Conservation (phyloP, 2,888 invertebrate genomes). For the Adelognathus sp. region DNA sequence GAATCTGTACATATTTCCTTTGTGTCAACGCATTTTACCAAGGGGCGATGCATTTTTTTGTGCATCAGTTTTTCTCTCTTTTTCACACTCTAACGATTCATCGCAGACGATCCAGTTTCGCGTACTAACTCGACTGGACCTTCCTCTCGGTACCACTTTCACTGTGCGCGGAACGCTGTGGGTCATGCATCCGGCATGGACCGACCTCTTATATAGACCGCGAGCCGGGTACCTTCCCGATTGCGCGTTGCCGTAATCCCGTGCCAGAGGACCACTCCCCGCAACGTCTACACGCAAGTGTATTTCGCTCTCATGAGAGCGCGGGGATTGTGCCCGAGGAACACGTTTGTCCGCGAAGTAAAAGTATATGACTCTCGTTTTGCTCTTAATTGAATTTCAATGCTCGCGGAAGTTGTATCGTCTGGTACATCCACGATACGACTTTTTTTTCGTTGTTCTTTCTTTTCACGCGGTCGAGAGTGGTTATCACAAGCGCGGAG, state of each 20-base stretch:
- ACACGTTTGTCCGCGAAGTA: constrained; percentile 56
- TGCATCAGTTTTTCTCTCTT: neutral
- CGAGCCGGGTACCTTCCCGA: constrained; percentile 60
- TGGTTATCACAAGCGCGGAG: neutral
- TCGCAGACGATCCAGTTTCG: constrained; percentile 9
- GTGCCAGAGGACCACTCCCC: constrained; percentile 63
- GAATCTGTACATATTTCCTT: neutral
- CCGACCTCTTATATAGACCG: constrained; percentile 75
- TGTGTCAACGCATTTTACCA: too few relatives aligned
- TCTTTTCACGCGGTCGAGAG: neutral
- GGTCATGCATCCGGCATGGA: constrained; percentile 76
- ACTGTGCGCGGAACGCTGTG: constrained; percentile 77
- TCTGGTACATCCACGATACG: neutral
- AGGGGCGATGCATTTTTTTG: too few relatives aligned
- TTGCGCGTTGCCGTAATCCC: neutral
- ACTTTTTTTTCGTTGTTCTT: too few relatives aligned
- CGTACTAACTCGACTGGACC: constrained; percentile 37
- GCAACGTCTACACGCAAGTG: constrained; percentile 61
- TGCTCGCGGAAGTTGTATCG: constrained; percentile 32
- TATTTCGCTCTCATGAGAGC: constrained; percentile 54
- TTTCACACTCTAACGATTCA: neutral
- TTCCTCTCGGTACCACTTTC: constrained; percentile 75
- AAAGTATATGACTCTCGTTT: constrained; percentile 62
- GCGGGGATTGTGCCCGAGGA: neutral
- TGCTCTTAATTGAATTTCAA: constrained; percentile 54